Evolutionary conservation across 2,888 invertebrate species (phyloP), one percentile per base, ranked within the genome.

Genomic region (Trimorus sp.): DNA sequence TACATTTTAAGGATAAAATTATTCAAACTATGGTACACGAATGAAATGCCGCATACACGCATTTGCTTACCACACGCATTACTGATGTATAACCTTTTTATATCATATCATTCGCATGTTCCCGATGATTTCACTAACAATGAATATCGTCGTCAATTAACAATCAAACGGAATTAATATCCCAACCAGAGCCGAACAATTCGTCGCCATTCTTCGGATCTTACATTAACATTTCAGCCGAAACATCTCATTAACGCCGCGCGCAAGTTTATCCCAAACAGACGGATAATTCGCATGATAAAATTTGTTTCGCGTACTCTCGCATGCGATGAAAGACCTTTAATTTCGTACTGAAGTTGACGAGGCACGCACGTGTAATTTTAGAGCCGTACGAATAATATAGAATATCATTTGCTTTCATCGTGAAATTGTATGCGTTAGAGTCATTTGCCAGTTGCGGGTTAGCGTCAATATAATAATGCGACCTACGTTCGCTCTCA

Each of bases 351-450:
- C 59, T 37, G 53, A 65, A 65, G 53, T 65, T 70, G 59, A 75
- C 63, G 59, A 65, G 54, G 65, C 79, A 79, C 74, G 79, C 69
- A 62, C 63, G 16, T 70, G 53, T 80, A 79, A 74, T 80, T 81
- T 81, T 68, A 71, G 54, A 76, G 45, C 62, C 65, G 45, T 66
- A 71, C 62, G 66, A 71, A 81, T 79, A 71, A 70, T 40, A 70
- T 70, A 80, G 66, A 80, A 80, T 68, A 77, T 75, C 79, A 70
- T 77, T 81, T 66, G 76, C 76, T 81, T 81, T 77, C 68, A 77
- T 73, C 71, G 58, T 59, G 54, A 81, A 81, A 73, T 76, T 81
- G 65, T 76, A 76, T 68, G 68, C 73, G 68, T 77, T 73, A 62
- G 62, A 77, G 62, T 81, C 73, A 63, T 77, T 77, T 81, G 76